These are phyloP conservation scores for Pristionchus entomophagus DNA, from an alignment of 2,888 invertebrate genomes.

Conservation along the genomic window DNA sequence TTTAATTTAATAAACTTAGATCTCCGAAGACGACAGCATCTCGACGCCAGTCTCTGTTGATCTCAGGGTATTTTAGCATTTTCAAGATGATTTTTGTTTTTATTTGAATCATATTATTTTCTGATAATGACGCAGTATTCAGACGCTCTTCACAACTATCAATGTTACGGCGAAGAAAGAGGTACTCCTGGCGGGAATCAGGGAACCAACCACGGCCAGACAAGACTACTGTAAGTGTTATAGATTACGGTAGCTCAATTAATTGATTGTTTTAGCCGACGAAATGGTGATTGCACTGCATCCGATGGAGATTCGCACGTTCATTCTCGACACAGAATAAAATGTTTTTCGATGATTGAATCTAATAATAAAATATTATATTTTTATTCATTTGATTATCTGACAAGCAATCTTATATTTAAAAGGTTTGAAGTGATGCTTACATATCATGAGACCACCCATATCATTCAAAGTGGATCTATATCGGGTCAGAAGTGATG, in stretches of 20 bases:
- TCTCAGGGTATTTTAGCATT: conserved; percentile 72
- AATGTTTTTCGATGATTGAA: neutral
- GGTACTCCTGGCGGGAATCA: conserved; percentile 57
- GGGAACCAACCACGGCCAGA: conserved; percentile 38
- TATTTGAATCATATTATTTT: neutral
- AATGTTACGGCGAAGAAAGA: conserved; percentile 52
- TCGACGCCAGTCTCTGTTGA: conserved; percentile 75
- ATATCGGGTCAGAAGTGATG: no score
- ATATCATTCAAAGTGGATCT: no score
- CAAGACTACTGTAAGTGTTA: neutral
- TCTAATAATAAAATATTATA: neutral
- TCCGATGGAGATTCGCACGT: conserved; percentile 61
- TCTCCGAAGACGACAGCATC: conserved; percentile 50
- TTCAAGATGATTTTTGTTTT: neutral
- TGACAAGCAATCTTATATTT: no score
- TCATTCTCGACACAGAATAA: conserved; percentile 43
- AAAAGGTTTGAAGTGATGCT: no score
- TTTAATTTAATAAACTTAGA: neutral
- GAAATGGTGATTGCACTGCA: conserved; percentile 50
- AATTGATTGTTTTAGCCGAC: conserved; percentile 11
- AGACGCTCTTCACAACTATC: conserved; percentile 59
- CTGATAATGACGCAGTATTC: neutral
- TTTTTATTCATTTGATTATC: neutral
- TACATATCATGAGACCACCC: no score
- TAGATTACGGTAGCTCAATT: neutral